phyloP scores from a whole-genome alignment of 2,797 vertebrate genomes.

The Chelon labrosus region DNA sequence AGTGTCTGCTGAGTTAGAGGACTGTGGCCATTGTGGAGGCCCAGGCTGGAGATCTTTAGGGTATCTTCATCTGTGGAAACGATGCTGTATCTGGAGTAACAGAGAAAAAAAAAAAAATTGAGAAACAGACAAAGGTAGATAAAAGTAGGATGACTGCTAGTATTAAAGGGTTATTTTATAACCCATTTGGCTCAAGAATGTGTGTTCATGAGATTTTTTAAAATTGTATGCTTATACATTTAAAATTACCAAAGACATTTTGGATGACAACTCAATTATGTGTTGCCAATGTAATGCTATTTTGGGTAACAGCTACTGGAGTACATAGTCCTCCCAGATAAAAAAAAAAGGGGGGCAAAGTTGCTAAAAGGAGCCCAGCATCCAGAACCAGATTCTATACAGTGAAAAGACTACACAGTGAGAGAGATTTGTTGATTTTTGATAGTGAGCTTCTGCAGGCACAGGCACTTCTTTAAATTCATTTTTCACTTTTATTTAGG shows the following conservation, averaged over 20 bases:
- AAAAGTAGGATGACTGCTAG: not conserved
- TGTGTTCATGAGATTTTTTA: not conserved
- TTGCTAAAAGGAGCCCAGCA: not conserved
- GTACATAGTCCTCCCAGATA: not conserved
- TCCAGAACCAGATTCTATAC: not conserved
- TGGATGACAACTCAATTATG: not conserved
- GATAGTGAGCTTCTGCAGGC: not conserved
- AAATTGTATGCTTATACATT: not conserved
- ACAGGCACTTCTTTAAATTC: not conserved
- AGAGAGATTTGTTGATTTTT: not conserved
- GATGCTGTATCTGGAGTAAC: conserved; percentile 88
- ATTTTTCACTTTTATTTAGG: not conserved
- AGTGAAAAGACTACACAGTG: not conserved
- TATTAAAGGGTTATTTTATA: too few species aligned
- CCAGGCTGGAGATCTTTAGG: conserved; percentile 91
- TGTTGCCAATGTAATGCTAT: not conserved
- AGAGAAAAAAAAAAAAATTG: not conserved
- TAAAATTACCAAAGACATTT: not conserved
- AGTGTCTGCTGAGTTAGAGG: conserved; percentile 75
- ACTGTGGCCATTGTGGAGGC: conserved; percentile 88
- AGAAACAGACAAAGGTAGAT: not conserved
- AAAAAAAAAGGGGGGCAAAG: not conserved
- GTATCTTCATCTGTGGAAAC: conserved; percentile 94
- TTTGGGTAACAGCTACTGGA: not conserved
- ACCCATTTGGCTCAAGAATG: not conserved